These are phyloP conservation scores for Arion vulgaris DNA, from an alignment of 1,140 invertebrate species.

Conservation along the genomic window DNA sequence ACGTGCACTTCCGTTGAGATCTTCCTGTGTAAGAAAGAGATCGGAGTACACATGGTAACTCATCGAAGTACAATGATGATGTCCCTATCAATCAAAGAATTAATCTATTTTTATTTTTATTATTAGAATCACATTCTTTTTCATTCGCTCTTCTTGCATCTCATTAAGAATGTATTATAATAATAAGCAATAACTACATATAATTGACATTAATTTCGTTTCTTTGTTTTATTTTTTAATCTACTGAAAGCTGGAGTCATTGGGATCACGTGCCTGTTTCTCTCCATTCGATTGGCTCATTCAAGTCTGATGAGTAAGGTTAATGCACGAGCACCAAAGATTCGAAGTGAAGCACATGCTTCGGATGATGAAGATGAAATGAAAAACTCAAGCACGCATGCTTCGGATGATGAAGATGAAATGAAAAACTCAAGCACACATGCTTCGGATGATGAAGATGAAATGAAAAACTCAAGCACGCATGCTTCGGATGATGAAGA, in stretches of 20 bases:
- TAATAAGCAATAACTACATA: too few relatives aligned
- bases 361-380: slow-evolving; percentile 33
- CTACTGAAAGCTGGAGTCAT: slow-evolving; percentile 58
- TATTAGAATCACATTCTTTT: too few relatives aligned
- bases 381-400: slow-evolving; percentile 11
- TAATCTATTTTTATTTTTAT: too few relatives aligned
- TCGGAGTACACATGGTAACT: too few relatives aligned
- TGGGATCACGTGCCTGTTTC: slow-evolving; percentile 57
- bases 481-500: slow-evolving; percentile 34
- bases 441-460: slow-evolving; percentile 33
- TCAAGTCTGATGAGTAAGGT: slow-evolving; percentile 64
- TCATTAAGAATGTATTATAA: too few relatives aligned
- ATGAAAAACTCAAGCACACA: slow-evolving; percentile 9
- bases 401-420: slow-evolving; percentile 32
- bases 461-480: slow-evolving; percentile 10
- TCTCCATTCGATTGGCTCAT: slow-evolving; percentile 66
- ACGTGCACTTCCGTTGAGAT: too few relatives aligned
- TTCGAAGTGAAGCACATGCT: slow-evolving; percentile 24
- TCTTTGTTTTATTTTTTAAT: too few relatives aligned
- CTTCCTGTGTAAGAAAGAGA: too few relatives aligned
- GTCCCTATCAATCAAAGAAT: too few relatives aligned
- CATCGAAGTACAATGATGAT: too few relatives aligned
- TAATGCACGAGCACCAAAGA: slow-evolving; percentile 46
- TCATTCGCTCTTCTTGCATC: too few relatives aligned
- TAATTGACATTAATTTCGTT: too few relatives aligned